Evolutionary conservation across 2,888 invertebrate species (phyloP).

Genomic region (Drosophila paucipuncta): DNA sequence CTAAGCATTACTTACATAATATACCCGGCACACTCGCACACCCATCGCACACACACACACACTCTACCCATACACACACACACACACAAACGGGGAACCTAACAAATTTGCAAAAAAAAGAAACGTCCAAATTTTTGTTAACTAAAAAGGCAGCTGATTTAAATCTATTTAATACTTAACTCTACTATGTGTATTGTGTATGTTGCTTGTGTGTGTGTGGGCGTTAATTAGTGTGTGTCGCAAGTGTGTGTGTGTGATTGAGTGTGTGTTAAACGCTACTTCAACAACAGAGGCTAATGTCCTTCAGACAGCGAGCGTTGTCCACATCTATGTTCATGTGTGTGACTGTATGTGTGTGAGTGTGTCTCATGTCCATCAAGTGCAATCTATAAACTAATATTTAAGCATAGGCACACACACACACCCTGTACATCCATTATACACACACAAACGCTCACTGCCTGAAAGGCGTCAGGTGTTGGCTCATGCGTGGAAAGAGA

Average conservation of each 20-base stretch:
- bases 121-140: constrained; percentile 29
- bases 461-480: constrained; percentile 85
- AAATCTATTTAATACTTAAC: constrained; percentile 35
- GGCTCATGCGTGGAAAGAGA: constrained; percentile 72
- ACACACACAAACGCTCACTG: constrained; percentile 53
- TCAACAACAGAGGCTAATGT: constrained; percentile 81
- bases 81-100: constrained; percentile 47
- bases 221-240: constrained; percentile 6
- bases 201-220: constrained; percentile 42
- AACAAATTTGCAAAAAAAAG: constrained; percentile 39
- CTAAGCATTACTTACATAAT: constrained; percentile 57
- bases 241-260: constrained; percentile 15
- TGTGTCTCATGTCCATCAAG: constrained; percentile 55
- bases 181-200: constrained; percentile 49
- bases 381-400: constrained; percentile 71
- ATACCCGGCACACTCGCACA: constrained; percentile 40
- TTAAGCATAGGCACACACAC: constrained; percentile 49
- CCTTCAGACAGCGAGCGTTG: constrained; percentile 49
- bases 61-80: constrained; percentile 25
- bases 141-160: constrained; percentile 40
- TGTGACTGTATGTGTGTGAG: constrained; percentile 6
- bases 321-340: background rate
- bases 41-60: constrained; percentile 23
- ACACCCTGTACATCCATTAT: constrained; percentile 7
- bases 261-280: constrained; percentile 22